Conservation (phyloP, 2,113 vertebrate genomes). For the Gallinago paraguaiae region DNA sequence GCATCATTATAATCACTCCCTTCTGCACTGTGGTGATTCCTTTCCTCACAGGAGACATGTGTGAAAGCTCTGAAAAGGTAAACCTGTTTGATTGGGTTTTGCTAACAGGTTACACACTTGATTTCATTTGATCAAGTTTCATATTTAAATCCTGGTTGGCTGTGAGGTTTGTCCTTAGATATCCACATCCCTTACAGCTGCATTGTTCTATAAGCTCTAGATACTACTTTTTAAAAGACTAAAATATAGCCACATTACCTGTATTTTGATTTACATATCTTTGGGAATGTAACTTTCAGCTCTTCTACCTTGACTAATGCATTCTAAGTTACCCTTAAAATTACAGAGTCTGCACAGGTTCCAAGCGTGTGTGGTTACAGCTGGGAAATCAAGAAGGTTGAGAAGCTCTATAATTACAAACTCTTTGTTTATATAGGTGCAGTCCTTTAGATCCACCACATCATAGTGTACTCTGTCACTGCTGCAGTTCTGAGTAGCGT, state of each 20-base stretch:
- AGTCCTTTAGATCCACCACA: slow-evolving; percentile 24
- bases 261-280: background rate
- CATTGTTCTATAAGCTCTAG: background rate
- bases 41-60: background rate
- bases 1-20: background rate
- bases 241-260: background rate
- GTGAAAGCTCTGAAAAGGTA: background rate
- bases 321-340: background rate
- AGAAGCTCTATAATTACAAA: slow-evolving; percentile 34
- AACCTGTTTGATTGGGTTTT: background rate
- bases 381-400: background rate
- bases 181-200: background rate
- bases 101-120: background rate
- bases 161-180: background rate
- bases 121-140: background rate
- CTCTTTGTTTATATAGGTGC: slow-evolving; percentile 56
- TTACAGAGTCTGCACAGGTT: background rate
- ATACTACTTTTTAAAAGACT: background rate
- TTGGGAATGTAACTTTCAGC: background rate
- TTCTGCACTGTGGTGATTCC: background rate
- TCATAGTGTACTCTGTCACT: slow-evolving; percentile 45
- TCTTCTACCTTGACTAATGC: background rate
- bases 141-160: background rate
- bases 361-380: background rate
- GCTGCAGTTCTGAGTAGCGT: background rate